Evolutionary conservation across 2,888 invertebrate species (phyloP).

Genomic region (Tanytarsus gracilentus): DNA sequence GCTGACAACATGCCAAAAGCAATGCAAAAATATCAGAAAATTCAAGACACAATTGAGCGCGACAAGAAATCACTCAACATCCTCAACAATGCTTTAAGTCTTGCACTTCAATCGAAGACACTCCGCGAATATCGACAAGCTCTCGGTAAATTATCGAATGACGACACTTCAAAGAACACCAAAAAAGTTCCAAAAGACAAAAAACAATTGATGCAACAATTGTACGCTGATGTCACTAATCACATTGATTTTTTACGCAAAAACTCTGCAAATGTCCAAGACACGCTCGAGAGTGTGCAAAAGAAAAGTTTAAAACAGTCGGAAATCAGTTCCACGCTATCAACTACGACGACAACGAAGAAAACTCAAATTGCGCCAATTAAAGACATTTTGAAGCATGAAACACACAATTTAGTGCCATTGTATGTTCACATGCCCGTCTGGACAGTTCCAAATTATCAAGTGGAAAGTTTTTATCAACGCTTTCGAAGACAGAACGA

Average conservation of each 20-base stretch:
- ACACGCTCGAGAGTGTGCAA: neutral
- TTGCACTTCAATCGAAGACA: constrained; percentile 35
- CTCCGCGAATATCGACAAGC: constrained; percentile 34
- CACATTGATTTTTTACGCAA: constrained; percentile 9
- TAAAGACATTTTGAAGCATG: constrained; percentile 10
- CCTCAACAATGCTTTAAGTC: constrained; percentile 37
- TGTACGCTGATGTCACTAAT: neutral
- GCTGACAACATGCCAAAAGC: constrained; percentile 32
- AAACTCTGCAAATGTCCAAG: neutral
- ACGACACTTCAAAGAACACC: neutral
- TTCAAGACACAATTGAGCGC: constrained; percentile 37
- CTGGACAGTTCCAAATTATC: neutral
- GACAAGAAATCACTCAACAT: constrained; percentile 38
- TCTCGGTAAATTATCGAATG: neutral
- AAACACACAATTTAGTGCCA: constrained; percentile 4
- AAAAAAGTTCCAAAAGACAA: neutral
- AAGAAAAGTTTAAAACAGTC: constrained; percentile 1
- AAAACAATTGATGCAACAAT: neutral
- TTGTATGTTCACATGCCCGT: constrained; percentile 14
- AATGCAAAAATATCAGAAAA: constrained; percentile 35
- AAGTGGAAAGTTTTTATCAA: constrained; percentile 12
- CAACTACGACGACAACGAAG: constrained; percentile 5
- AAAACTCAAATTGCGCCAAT: neutral
- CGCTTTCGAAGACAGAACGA: constrained; percentile 28
- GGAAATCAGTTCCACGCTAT: constrained; percentile 17